These are phyloP conservation scores for Arge pagana DNA, from an alignment of 2,888 invertebrate genomes.

Conservation along the genomic window DNA sequence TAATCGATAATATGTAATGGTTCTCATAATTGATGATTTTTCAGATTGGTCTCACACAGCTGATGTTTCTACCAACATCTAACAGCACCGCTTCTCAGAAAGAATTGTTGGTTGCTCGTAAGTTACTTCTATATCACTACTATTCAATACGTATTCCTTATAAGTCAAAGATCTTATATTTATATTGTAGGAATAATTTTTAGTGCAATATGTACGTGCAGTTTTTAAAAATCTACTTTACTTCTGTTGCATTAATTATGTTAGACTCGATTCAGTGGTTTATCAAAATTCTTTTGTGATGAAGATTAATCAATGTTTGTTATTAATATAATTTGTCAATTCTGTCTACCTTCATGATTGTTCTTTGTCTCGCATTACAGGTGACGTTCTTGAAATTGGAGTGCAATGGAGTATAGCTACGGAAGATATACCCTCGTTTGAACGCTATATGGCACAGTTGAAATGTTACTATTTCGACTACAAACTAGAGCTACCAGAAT, in stretches of 20 bases:
- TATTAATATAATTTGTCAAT: background rate
- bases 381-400: slow-evolving; percentile 92
- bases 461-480: slow-evolving; percentile 96
- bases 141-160: background rate
- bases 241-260: no score
- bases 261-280: no score
- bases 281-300: no score
- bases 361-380: slow-evolving; percentile 50
- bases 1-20: slow-evolving; percentile 23
- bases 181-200: background rate
- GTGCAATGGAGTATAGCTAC: slow-evolving; percentile 93
- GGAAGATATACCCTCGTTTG: slow-evolving; percentile 93
- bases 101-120: slow-evolving; percentile 82
- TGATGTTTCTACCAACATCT: slow-evolving; percentile 84
- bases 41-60: slow-evolving; percentile 81
- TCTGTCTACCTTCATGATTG: background rate
- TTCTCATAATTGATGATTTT: slow-evolving; percentile 44
- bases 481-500: slow-evolving; percentile 83
- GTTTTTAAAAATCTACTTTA: no score
- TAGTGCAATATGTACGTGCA: no score
- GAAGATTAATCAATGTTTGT: no score
- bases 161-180: background rate
- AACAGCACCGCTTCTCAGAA: slow-evolving; percentile 75
- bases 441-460: slow-evolving; percentile 95
- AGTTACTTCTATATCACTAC: slow-evolving; percentile 43